Base-by-base conservation (phyloP, 2,113 vertebrate genomes). In the Cynoglossus semilaevis region DNA sequence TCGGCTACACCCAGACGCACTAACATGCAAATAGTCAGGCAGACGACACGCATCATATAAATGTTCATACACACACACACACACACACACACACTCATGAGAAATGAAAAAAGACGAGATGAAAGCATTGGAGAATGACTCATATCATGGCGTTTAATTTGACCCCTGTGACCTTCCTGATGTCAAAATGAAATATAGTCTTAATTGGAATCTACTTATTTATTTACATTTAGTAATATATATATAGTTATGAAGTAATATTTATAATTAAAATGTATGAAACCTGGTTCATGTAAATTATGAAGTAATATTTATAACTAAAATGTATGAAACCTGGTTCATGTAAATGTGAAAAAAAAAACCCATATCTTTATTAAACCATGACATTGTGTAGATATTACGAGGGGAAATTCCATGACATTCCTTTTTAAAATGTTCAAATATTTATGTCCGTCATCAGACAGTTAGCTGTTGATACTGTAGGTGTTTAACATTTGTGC, bases 1-100 rank as follows among this genome's bases (percentile, higher is more conserved):
- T 63, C 51, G 57, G 16, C 52, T 51, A 51, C 63, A 67, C n/a
- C 29, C 47, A 50, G 22, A 76, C 42, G 56, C 14, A 65, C 50
- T 62, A 38, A 34, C 15, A 13, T 8, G 15, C 60, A 58, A 35
- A 46, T 42, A 50, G 29, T 8, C 44, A 19, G 19, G 35, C 17
- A 41, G 37, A 40, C 29, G 18, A 15, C 44, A 50, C 22, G 6
- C 35, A 13, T 13, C 45, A 18, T 19, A 51, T 54, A 45, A 36
- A 45, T 8, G 16, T n/a, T 10, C 29, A 16, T n/a, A 51, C 52
- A 61, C 43, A 57, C 41, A 63, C 56, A 46, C 17, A 38, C 43
- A 22, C 15, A 47, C 37, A 37, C 66, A 46, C 35, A 36, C 37
- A 50, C n/a, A n/a, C 11, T 15, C 6, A 6, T 29, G 12, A 50